A percentile compares a stretch with the other conserved stretches of the same genome.
Evolutionary conservation across 2,113 vertebrate species (phyloP).

Genomic region (Morone chrysops): DNA sequence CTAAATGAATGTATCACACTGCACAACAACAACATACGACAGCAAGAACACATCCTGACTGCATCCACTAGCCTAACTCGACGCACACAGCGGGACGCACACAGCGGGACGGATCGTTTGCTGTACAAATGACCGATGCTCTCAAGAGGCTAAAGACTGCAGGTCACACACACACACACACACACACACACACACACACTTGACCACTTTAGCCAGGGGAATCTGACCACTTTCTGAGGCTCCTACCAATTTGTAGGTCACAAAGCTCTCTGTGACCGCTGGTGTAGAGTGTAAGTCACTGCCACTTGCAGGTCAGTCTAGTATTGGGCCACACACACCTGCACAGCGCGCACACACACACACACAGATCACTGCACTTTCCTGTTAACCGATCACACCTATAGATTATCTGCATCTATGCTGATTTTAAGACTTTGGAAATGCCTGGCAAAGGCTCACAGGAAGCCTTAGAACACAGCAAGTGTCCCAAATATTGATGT

Average conservation of each 20-base stretch:
- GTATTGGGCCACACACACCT: constrained; percentile 45
- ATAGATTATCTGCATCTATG: neutral
- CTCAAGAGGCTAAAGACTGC: constrained; percentile 39
- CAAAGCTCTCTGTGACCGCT: constrained; percentile 74
- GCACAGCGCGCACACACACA: constrained; percentile 6
- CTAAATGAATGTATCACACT: neutral
- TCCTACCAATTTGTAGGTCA: constrained; percentile 81
- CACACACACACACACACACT: constrained; percentile 39
- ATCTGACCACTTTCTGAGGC: constrained; percentile 79
- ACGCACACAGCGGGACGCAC: neutral
- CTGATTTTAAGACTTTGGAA: constrained; percentile 14
- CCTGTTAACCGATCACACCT: constrained; percentile 14
- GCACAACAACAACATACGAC: neutral
- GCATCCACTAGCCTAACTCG: constrained; percentile 5
- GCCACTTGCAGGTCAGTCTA: constrained; percentile 62
- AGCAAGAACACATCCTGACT: neutral
- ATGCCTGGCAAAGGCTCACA: constrained; percentile 4
- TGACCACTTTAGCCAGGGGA: constrained; percentile 65
- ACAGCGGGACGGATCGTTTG: constrained; percentile 1
- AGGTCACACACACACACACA: constrained; percentile 20
- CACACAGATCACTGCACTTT: neutral
- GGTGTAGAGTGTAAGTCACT: constrained; percentile 74
- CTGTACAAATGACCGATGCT: constrained; percentile 20
- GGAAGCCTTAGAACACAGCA: constrained; percentile 21
- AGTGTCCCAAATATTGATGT: constrained; percentile 53